Base-by-base conservation (phyloP, 1,140 invertebrate species). In the Lysiphlebus fabarum region DNA sequence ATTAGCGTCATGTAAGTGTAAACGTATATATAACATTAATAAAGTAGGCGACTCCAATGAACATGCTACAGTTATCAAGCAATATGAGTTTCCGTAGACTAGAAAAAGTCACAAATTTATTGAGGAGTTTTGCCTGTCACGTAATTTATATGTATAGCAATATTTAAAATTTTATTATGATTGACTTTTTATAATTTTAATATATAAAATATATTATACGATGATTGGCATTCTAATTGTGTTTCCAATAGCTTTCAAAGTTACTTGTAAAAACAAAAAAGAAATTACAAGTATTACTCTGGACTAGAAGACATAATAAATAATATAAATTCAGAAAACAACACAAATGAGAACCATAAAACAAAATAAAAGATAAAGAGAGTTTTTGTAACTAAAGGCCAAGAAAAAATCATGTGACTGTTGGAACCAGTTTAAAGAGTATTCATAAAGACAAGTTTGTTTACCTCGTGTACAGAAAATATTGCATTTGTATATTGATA, bases 321-420 rank as follows among this genome's bases (percentile, higher is more conserved):
- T 48, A 26, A 26, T 9, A 48, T 36, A 2, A 37, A 50, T 36
- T 50, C 1, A 9, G 5, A 11, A 12, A 37, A 36, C 37, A 6
- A 26, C 6, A 7, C 12, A 45, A n/a, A n/a, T 45, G 12, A n/a
- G 11, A 7, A 6, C 11, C 7, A 6, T 45, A 6, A 14, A 14
- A 14, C 7, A 7, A 45, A 2, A 42, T 26, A 26, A 26, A 26
- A 26, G 17, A 26, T 26, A 26, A 26, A 26, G 17, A 26, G 17
- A 26, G 17, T 26, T 26, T 26, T 26, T 26, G 17, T 26, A 4
- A 4, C 4, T 51, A 34, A 51, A 51, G 49, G 49, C 49, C 49
- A 51, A 34, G 12, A 51, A 36, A 51, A 51, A 51, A 38, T 51
- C 17, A 51, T 34, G 49, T 51, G 49, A 33, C 34, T 12, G 49